Conservation (phyloP, 2,113 vertebrate genomes). For the Hemiprocne comata region DNA sequence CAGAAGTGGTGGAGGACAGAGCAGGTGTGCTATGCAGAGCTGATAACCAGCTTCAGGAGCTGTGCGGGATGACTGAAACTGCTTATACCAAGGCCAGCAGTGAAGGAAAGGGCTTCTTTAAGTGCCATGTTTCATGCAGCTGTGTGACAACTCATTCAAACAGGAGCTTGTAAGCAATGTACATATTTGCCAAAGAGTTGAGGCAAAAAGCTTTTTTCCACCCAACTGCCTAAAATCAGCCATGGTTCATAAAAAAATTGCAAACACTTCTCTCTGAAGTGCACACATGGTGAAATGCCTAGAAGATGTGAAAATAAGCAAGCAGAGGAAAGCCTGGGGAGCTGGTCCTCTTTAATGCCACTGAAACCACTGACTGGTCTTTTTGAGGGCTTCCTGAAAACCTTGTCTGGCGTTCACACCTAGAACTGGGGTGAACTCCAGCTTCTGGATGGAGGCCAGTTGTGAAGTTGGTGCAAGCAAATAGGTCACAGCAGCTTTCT, state of each 20-base stretch:
- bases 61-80: not conserved
- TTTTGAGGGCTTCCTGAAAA: not conserved
- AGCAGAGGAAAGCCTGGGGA: not conserved
- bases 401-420: not conserved
- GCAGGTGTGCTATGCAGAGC: not conserved
- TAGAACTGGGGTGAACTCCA: not conserved
- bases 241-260: not conserved
- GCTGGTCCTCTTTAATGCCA: not conserved
- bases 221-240: not conserved
- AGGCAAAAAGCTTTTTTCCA: not conserved
- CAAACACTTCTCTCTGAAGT: not conserved
- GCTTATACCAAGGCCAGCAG: not conserved
- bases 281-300: not conserved
- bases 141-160: not conserved
- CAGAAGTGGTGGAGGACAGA: not conserved
- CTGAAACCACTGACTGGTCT: not conserved
- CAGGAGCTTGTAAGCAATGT: not conserved
- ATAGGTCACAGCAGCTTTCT: not conserved
- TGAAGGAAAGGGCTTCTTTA: not conserved
- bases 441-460: not conserved
- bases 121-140: not conserved
- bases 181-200: not conserved
- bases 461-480: not conserved
- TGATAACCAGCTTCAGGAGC: not conserved
- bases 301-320: not conserved